These are phyloP conservation scores for Pecten maximus DNA, from an alignment of 2,888 invertebrate genomes.

Conservation along the genomic window DNA sequence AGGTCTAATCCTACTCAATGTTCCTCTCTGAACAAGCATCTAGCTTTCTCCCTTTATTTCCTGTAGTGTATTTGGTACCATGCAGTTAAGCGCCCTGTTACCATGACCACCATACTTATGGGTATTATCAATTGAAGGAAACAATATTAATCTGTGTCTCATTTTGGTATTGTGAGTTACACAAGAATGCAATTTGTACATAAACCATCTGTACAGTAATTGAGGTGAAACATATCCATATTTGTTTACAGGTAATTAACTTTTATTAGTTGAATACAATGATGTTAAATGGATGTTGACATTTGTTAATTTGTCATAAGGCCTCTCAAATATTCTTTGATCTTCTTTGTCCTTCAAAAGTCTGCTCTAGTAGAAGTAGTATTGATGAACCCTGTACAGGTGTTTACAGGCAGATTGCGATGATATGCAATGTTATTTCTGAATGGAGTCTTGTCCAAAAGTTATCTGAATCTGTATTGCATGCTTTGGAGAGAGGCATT, in stretches of 20 bases:
- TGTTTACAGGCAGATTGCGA: not conserved
- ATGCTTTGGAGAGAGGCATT: slow-evolving; percentile 13
- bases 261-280: not conserved
- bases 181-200: not conserved
- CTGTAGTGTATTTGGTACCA: too few species aligned
- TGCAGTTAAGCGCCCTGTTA: too few species aligned
- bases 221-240: not conserved
- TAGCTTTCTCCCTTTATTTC: too few species aligned
- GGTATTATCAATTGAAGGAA: too few species aligned
- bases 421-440: not conserved
- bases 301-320: not conserved
- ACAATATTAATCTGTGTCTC: not conserved
- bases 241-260: not conserved
- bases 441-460: not conserved
- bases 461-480: not conserved
- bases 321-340: not conserved
- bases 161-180: not conserved
- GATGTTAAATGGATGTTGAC: not conserved
- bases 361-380: not conserved
- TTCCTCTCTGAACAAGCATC: too few species aligned
- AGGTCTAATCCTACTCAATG: too few species aligned
- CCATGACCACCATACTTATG: too few species aligned
- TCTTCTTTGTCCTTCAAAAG: not conserved
- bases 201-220: not conserved
- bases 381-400: not conserved